Conservation (phyloP, 2,888 invertebrate species). For the Thecophora atra region DNA sequence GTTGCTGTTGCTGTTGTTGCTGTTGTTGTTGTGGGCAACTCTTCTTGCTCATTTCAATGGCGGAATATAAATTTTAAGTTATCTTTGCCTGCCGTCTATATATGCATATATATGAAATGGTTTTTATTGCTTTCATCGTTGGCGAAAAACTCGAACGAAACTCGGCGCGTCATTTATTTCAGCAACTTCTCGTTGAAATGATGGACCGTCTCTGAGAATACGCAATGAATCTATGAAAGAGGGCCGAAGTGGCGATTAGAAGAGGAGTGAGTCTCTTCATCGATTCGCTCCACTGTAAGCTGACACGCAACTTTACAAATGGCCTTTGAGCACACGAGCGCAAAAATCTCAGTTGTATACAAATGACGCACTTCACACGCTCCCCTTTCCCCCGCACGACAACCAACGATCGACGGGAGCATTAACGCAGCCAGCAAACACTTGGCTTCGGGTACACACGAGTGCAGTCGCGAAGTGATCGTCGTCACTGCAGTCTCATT, state of each 20-base stretch:
- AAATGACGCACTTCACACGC: constrained; percentile 24
- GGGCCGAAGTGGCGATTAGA: too few species aligned
- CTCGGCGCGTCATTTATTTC: too few species aligned
- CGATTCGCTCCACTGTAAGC: constrained; percentile 20
- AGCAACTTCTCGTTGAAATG: too few species aligned
- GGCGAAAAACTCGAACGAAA: too few species aligned
- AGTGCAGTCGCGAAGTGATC: constrained; percentile 31
- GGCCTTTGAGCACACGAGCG: constrained; percentile 2
- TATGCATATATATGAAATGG: constrained; percentile 6
- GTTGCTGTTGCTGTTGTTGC: constrained; percentile 11
- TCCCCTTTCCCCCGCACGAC: constrained; percentile 1
- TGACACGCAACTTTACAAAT: constrained; percentile 21
- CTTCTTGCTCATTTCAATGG: not conserved
- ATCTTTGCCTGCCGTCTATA: not conserved
- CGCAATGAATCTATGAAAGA: too few species aligned
- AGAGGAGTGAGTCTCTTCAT: not conserved
- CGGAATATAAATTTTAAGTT: not conserved
- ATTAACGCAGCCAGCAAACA: not conserved
- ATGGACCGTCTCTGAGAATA: too few species aligned
- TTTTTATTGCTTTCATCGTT: constrained; percentile 35
- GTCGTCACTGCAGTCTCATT: constrained; percentile 29
- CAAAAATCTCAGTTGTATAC: constrained; percentile 12
- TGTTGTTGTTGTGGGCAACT: constrained; percentile 17
- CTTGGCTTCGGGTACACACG: not conserved
- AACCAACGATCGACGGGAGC: too few species aligned